Conservation (phyloP, 2,888 invertebrate genomes). For the Melipona bicolor region DNA sequence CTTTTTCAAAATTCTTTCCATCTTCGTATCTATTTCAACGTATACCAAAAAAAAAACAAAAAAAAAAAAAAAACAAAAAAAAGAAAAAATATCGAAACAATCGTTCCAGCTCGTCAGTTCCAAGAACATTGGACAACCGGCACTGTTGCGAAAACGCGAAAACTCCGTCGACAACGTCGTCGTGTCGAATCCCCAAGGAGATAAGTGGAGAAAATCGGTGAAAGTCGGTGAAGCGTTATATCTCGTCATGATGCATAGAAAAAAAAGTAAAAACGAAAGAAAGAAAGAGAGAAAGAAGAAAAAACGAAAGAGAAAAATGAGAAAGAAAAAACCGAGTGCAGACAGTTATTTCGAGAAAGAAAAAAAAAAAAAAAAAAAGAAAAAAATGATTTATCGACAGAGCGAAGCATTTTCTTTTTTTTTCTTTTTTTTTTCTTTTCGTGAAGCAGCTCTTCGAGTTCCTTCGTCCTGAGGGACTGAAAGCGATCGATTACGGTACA, state of each 20-base stretch:
- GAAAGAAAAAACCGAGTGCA: slow-evolving; percentile 20
- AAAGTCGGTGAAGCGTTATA: slow-evolving; percentile 19
- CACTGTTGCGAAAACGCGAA: slow-evolving; percentile 15
- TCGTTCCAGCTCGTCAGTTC: not conserved
- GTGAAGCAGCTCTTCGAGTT: slow-evolving; percentile 44
- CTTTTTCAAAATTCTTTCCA: not conserved
- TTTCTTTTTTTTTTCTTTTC: not conserved
- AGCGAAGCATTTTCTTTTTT: slow-evolving; percentile 42
- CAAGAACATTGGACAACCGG: slow-evolving; percentile 3
- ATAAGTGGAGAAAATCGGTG: not conserved
- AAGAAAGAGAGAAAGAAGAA: not conserved
- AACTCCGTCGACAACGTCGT: slow-evolving; percentile 7
- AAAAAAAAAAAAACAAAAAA: too few relatives aligned
- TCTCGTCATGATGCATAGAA: slow-evolving; percentile 28
- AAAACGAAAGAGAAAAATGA: not conserved
- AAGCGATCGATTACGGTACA: slow-evolving; percentile 52
- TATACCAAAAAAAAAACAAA: too few relatives aligned
- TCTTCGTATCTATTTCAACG: not conserved
- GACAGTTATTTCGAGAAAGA: slow-evolving; percentile 5
- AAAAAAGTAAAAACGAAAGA: not conserved
- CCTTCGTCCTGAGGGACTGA: slow-evolving; percentile 30
- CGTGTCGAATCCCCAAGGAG: not conserved
- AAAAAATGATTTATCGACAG: slow-evolving; percentile 42
- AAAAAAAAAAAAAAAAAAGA: slow-evolving; percentile 21
- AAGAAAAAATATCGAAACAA: not conserved